phyloP scores from a whole-genome alignment of 2,113 vertebrate genomes.

The Menura novaehollandiae region DNA sequence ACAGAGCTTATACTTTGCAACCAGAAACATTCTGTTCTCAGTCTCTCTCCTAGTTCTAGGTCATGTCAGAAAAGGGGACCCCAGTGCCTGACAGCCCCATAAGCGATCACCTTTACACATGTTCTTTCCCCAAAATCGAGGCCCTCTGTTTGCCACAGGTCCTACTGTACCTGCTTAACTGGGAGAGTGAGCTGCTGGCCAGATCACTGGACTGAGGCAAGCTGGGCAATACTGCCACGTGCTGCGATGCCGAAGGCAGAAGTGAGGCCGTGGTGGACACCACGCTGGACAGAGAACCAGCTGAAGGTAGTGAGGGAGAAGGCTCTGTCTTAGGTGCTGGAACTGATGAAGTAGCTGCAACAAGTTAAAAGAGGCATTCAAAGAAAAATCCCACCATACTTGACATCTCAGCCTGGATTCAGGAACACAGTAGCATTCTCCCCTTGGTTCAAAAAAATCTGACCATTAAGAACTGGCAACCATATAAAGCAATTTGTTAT shows the following conservation, averaged over 20 bases:
- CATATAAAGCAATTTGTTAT: neutral
- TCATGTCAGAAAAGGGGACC: neutral
- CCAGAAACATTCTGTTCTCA: neutral
- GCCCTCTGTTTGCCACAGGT: neutral
- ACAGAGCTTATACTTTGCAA: neutral
- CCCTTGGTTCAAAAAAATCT: neutral
- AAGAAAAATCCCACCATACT: neutral
- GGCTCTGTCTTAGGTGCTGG: slow-evolving; percentile 82
- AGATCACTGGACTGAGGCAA: slow-evolving; percentile 79
- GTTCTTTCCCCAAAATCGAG: neutral
- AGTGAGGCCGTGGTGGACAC: slow-evolving; percentile 74
- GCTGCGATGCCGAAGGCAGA: slow-evolving; percentile 77
- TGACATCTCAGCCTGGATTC: neutral
- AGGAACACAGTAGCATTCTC: neutral
- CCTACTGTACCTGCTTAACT: slow-evolving; percentile 84
- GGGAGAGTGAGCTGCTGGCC: slow-evolving; percentile 78
- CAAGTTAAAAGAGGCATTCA: neutral
- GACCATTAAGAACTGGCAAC: neutral
- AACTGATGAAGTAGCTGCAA: slow-evolving; percentile 80
- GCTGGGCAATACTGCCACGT: slow-evolving; percentile 75
- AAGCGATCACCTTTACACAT: accelerated
- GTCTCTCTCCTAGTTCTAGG: neutral
- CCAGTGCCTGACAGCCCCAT: neutral
- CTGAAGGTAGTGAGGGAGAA: slow-evolving; percentile 73
- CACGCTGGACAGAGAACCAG: slow-evolving; percentile 74